Conservation (phyloP, 1,140 invertebrate genomes). For the Drosophila teissieri region DNA sequence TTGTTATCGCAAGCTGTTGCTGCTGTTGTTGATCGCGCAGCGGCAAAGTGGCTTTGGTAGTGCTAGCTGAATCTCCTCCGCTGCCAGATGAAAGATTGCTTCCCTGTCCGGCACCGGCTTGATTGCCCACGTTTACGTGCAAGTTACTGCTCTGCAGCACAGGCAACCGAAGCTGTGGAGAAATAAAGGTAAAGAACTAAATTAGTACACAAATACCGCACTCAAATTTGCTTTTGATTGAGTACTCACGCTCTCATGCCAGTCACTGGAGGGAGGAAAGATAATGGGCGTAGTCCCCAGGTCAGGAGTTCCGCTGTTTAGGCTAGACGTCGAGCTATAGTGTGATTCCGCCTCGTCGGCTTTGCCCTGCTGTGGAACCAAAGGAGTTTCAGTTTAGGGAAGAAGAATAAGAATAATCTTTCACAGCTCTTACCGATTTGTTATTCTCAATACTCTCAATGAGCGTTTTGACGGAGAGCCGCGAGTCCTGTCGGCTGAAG, state of each 20-base stretch:
- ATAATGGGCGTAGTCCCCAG: slow-evolving; percentile 66
- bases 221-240: no score
- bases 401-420: neutral
- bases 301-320: slow-evolving; percentile 82
- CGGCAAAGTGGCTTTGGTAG: slow-evolving; percentile 65
- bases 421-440: slow-evolving; percentile 88
- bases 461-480: slow-evolving; percentile 93
- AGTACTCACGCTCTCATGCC: slow-evolving; percentile 76
- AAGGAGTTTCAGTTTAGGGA: neutral
- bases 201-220: neutral
- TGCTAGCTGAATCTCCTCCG: slow-evolving; percentile 54
- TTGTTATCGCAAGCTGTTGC: slow-evolving; percentile 15
- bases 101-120: slow-evolving; percentile 18
- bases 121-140: slow-evolving; percentile 54
- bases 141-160: slow-evolving; percentile 72
- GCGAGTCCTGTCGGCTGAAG: slow-evolving; percentile 89
- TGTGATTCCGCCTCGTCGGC: slow-evolving; percentile 74
- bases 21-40: slow-evolving; percentile 57
- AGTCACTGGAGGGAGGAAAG: slow-evolving; percentile 67
- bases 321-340: slow-evolving; percentile 85
- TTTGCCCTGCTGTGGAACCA: slow-evolving; percentile 62
- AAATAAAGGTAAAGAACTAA: neutral
- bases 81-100: slow-evolving; percentile 7
- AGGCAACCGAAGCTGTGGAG: slow-evolving; percentile 58
- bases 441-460: slow-evolving; percentile 96